Base-by-base conservation (phyloP, 2,113 vertebrate genomes). In the Tauraco erythrolophus region DNA sequence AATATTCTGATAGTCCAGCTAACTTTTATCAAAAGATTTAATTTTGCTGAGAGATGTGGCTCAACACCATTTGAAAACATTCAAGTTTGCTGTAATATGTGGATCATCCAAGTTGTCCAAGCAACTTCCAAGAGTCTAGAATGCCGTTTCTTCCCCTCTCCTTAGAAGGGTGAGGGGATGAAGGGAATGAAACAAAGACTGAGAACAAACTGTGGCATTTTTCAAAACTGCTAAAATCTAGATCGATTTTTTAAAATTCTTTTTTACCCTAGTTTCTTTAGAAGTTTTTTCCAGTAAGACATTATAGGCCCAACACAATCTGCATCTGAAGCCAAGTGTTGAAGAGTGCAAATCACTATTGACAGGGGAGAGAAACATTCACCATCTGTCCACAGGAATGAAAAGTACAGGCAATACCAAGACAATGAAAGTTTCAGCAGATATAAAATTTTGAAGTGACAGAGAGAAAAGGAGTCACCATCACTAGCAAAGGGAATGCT, bases 231-330 rank as follows among this genome's bases (percentile, higher is more conserved):
- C 28, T 57, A 31, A 76, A 88, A 65, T 46, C 17, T 30, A 68
- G 6, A 68, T 1, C n/a, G 7, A 8, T 35, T 45, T 33, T 54
- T 35, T 7, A 1, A 3, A n/a, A 25, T 30, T 53, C 1, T 56
- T 91, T 84, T 71, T 89, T n/a, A 45, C 17, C 9, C 33, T 39
- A 35, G 11, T 84, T 69, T 28, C 30, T 71, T 58, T 19, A 8
- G 11, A 77, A 17, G 33, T 21, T 62, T 48, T 89, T 41, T 27
- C 23, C 17, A 45, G 2, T 12, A 9, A 76, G 30, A 80, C 13
- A 25, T 60, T 51, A 56, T 1, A 82, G 24, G 57, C 14, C 25
- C 39, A 91, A 85, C 11, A 41, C 23, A 79, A 66, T 43, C 25
- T 84, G 17, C 18, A 56, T 23, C 50, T 58, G n/a, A 64, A 64